Conservation (phyloP, 2,888 invertebrate species). For the Itoplectis maculator region DNA sequence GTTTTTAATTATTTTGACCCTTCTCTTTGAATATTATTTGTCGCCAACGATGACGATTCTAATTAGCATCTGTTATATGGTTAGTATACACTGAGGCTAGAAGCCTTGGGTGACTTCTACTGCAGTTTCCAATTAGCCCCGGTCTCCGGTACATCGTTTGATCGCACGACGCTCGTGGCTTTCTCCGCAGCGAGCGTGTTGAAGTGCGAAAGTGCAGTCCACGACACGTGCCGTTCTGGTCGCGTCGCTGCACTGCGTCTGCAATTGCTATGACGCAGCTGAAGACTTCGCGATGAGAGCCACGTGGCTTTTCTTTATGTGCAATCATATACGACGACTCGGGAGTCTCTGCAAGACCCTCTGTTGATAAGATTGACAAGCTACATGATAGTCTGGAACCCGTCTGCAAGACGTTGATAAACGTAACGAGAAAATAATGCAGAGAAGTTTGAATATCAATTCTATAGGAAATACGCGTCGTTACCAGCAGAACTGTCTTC, state of each 20-base stretch:
- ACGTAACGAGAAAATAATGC: constrained; percentile 2
- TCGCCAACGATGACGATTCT: too few relatives aligned
- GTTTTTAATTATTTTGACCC: too few relatives aligned
- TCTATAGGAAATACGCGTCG: background rate
- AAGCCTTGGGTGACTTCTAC: background rate
- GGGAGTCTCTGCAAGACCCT: background rate
- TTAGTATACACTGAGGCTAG: too few relatives aligned
- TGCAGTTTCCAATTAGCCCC: background rate
- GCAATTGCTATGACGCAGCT: background rate
- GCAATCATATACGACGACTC: background rate
- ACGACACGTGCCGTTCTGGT: constrained; percentile 27
- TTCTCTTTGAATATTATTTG: too few relatives aligned
- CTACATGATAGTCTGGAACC: background rate
- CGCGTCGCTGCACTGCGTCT: constrained; percentile 16
- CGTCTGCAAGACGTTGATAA: constrained; percentile 11
- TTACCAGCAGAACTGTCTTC: background rate
- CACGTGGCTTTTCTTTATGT: constrained; percentile 15
- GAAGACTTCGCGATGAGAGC: background rate
- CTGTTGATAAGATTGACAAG: background rate
- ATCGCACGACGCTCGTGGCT: constrained; percentile 1
- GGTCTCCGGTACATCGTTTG: constrained; percentile 3
- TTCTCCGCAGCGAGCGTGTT: constrained; percentile 28
- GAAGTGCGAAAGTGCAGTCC: background rate
- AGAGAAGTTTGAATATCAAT: background rate
- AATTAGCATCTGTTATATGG: too few relatives aligned